A percentile compares a stretch with the other conserved stretches of the same genome.
Evolutionary conservation across 2,888 invertebrate species (phyloP).

Genomic region (Agrotis puta): DNA sequence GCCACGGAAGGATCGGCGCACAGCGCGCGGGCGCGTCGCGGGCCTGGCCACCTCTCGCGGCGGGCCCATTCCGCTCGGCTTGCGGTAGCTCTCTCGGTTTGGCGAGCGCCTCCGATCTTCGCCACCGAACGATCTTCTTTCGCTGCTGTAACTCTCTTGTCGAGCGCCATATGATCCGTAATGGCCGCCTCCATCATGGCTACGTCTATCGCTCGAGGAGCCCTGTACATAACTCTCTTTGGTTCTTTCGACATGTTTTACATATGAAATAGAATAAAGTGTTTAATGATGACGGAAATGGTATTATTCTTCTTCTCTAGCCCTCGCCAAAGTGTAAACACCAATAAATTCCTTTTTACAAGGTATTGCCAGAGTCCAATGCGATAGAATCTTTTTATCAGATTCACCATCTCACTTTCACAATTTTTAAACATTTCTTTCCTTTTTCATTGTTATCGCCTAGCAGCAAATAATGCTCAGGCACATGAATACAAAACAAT

Average conservation of each 20-base stretch:
- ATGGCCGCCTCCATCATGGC: slow-evolving; percentile 91
- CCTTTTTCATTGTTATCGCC: slow-evolving; percentile 43
- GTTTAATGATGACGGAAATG: slow-evolving; percentile 67
- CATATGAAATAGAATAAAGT: slow-evolving; percentile 73
- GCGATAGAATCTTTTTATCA: slow-evolving; percentile 50
- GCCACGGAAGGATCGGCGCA: slow-evolving; percentile 90
- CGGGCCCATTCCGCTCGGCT: slow-evolving; percentile 88
- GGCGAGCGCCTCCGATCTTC: slow-evolving; percentile 91
- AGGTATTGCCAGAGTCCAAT: slow-evolving; percentile 55
- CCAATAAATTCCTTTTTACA: slow-evolving; percentile 49
- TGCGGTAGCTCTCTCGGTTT: slow-evolving; percentile 87
- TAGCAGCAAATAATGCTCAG: slow-evolving; percentile 42
- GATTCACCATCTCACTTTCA: slow-evolving; percentile 53
- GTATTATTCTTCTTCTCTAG: slow-evolving; percentile 56
- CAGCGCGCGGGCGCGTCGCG: slow-evolving; percentile 88
- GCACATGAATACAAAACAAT: slow-evolving; percentile 45
- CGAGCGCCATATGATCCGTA: slow-evolving; percentile 90
- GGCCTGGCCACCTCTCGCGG: slow-evolving; percentile 83
- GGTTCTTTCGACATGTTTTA: slow-evolving; percentile 81
- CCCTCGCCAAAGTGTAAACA: slow-evolving; percentile 57
- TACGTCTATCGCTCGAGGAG: slow-evolving; percentile 90
- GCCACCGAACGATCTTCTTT: slow-evolving; percentile 88
- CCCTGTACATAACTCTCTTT: slow-evolving; percentile 90
- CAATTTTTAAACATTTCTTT: slow-evolving; percentile 43
- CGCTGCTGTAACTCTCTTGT: slow-evolving; percentile 90